phyloP scores from a whole-genome alignment of 2,797 vertebrate genomes.

The Malurus leucopterus region DNA sequence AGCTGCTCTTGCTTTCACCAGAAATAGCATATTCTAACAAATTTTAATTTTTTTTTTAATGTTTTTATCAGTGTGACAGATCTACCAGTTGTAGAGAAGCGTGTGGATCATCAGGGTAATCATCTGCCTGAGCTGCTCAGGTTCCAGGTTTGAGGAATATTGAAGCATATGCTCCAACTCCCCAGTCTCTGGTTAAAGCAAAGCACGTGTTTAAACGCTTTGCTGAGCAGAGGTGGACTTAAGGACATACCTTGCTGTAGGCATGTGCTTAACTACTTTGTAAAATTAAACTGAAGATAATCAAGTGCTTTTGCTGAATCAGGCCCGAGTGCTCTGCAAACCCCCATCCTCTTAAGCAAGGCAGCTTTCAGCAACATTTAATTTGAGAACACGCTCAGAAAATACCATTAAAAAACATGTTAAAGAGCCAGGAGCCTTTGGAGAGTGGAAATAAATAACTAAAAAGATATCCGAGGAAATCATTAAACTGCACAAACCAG shows the following conservation, averaged over 20 bases:
- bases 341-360: not conserved
- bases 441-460: constrained; percentile 4
- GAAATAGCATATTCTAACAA: not conserved
- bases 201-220: not conserved
- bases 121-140: not conserved
- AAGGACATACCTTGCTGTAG: constrained; percentile 8
- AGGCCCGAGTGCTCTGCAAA: not conserved
- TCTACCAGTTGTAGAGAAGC: not conserved
- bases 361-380: not conserved
- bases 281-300: constrained; percentile 24
- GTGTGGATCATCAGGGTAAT: not conserved
- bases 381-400: constrained; percentile 11
- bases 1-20: not conserved
- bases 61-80: not conserved
- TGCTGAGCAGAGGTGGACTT: constrained; percentile 31
- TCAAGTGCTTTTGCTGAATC: constrained; percentile 3
- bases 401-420: not conserved
- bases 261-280: constrained; percentile 2
- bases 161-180: not conserved
- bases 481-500: constrained; percentile 17
- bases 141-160: not conserved
- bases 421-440: not conserved
- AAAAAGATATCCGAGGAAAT: constrained; percentile 9
- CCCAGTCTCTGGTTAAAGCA: not conserved
- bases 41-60: not conserved